Percentiles rank a stretch among this genome's conserved stretches.
Conservation (phyloP, 2,888 invertebrate genomes). For the Tineola bisselliella region DNA sequence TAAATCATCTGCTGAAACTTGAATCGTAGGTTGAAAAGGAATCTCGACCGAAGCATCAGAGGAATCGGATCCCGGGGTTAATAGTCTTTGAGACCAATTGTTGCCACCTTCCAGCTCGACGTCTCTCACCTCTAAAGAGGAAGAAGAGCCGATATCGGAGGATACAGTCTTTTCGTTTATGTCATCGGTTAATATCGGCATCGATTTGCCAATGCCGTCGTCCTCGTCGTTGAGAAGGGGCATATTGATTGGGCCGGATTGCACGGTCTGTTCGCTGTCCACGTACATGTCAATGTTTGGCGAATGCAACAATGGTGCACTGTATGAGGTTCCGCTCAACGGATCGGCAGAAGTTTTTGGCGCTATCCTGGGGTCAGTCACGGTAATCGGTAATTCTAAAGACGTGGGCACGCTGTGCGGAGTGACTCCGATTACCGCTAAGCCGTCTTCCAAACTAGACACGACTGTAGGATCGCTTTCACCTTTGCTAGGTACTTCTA, state of each 20-base stretch:
- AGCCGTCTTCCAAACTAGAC: conserved; percentile 61
- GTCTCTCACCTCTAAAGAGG: conserved; percentile 35
- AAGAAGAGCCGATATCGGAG: conserved; percentile 34
- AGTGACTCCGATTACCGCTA: conserved; percentile 69
- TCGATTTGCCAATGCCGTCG: conserved; percentile 36
- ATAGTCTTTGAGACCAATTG: conserved; percentile 42
- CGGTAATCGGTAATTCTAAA: conserved; percentile 78
- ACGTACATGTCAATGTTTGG: conserved; percentile 47
- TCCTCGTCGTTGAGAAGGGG: conserved; percentile 67
- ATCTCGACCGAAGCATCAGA: conserved; percentile 52
- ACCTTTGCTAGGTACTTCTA: conserved; percentile 74
- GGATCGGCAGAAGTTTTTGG: conserved; percentile 54
- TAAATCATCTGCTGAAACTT: conserved; percentile 42
- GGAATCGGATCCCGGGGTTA: conserved; percentile 45
- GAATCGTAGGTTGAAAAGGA: conserved; percentile 48
- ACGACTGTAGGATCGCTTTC: conserved; percentile 36
- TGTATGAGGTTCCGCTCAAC: conserved; percentile 34
- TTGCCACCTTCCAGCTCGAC: conserved; percentile 30
- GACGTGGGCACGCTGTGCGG: conserved; percentile 72
- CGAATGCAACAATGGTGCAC: conserved; percentile 32
- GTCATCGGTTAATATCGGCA: conserved; percentile 56
- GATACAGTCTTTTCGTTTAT: conserved; percentile 34
- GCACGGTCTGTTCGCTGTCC: conserved; percentile 32
- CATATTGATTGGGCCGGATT: conserved; percentile 63
- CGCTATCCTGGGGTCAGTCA: conserved; percentile 79